phyloP scores from a whole-genome alignment of 2,797 vertebrate species.

The Muscicapa comitata region DNA sequence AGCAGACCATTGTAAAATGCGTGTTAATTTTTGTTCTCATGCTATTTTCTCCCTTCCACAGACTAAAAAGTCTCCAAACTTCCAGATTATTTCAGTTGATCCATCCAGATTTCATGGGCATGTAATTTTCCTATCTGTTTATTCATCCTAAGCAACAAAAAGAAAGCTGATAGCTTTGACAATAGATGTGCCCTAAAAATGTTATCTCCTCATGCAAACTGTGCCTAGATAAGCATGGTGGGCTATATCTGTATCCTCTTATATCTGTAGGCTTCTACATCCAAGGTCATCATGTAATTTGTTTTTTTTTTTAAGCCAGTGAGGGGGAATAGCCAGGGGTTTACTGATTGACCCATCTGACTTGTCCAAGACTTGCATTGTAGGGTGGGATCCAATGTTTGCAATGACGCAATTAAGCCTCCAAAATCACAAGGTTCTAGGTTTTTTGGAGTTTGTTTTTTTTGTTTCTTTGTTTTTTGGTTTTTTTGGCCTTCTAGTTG shows the following conservation, averaged over 20 bases:
- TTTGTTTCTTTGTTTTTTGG: too few species aligned
- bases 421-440: not conserved
- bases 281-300: not conserved
- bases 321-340: rapidly evolving
- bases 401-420: not conserved
- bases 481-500: not conserved
- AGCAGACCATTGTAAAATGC: not conserved
- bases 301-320: not conserved
- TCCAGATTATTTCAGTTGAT: not conserved
- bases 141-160: not conserved
- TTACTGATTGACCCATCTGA: not conserved
- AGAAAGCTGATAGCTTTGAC: not conserved
- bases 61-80: not conserved
- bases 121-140: not conserved
- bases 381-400: not conserved
- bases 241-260: not conserved
- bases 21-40: not conserved
- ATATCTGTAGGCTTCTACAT: not conserved
- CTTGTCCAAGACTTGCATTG: not conserved
- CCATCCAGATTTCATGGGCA: not conserved
- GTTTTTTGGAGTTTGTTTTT: too few species aligned
- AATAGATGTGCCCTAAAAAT: not conserved
- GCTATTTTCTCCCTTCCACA: not conserved
- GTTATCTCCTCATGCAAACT: not conserved
- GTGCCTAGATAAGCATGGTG: not conserved